Evolutionary conservation across 2,797 vertebrate species (phyloP), one percentile per base, ranked within the genome.

Genomic region (Lepilemur ruficaudatus): DNA sequence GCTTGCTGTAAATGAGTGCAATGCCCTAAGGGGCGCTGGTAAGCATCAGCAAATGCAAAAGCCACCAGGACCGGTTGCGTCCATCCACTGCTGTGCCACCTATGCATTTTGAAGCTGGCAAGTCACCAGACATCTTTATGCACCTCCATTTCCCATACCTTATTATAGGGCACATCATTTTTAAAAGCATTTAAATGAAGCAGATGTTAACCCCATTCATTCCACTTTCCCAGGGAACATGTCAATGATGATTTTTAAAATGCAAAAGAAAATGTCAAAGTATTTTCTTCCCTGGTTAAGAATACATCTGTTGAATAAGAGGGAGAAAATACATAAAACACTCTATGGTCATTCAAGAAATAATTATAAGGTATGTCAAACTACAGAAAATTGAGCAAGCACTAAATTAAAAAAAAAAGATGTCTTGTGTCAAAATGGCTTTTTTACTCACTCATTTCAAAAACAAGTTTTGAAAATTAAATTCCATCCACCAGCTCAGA

Each of bases 251-350:
- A 97, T 96, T 97, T 97, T 98, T 89, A 61, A 94, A 98, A 97
- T 96, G 92, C 86, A 97, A 96, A 96, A 95, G 96, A 93, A 97
- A 97, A 97, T 97, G 95, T 96, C 96, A 98, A 97, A 97, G 81
- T 96, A 97, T 97, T 95, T 90, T 98, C 89, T 98, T 96, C 95
- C 86, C 86, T 91, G 55, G 89, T 80, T 93, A 97, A 96, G 91
- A 97, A 94, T 89, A 59, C 86, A 96, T 95, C 96, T 82, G 79
- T 89, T 79, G 67, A 95, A 88, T 28, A 95, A 75, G 76, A 97
- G 79, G 83, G 76, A 94, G 73, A 89, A 96, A 96, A 96, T 79
- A 96, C 73, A 96, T 85, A 97, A 96, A 96, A 97, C 73, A 92
- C 94, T 97, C 94, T 93, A 43, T 95, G 93, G 94, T 82, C 94